A percentile compares a stretch with the other conserved stretches of the same genome.
Evolutionary conservation across 2,797 vertebrate species (phyloP).

Genomic region (Urocyon cinereoargenteus): DNA sequence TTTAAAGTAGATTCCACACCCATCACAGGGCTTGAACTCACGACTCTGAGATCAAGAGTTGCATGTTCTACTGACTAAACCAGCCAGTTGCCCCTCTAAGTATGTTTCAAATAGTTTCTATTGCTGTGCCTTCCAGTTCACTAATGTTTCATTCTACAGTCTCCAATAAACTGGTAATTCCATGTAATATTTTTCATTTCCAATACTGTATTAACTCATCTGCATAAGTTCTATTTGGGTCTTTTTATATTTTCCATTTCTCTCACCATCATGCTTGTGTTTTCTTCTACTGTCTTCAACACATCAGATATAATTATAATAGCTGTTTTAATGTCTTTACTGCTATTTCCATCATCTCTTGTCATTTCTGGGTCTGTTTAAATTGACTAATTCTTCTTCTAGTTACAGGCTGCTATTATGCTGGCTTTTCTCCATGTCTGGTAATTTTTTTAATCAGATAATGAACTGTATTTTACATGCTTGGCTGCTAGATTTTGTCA

Average conservation of each 20-base stretch:
- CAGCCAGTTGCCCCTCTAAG: background rate
- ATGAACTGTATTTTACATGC: background rate
- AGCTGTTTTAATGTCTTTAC: background rate
- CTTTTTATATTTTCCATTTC: slow-evolving; percentile 10
- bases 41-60: background rate
- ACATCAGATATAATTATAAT: background rate
- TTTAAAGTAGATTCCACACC: background rate
- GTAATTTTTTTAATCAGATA: background rate
- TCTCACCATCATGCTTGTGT: background rate
- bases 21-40: background rate
- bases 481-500: background rate
- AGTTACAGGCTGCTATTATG: background rate
- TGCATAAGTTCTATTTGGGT: background rate
- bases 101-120: background rate
- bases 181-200: background rate
- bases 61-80: background rate
- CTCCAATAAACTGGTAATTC: background rate
- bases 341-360: background rate
- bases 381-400: background rate
- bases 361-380: slow-evolving; percentile 37
- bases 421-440: background rate
- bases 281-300: slow-evolving; percentile 5
- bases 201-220: background rate
- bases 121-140: background rate
- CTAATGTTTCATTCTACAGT: background rate